These are phyloP conservation scores for cattle (Bos taurus) DNA, from an alignment of 2,113 vertebrate species.

Conservation along the genomic window ARS-UCD2.0 NC_037329.1:134753001-134753500, in stretches of 20 bases:
- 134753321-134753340: neutral
- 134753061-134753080: neutral
- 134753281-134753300: fast-evolving
- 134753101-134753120: no score
- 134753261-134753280: neutral
- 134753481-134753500: neutral
- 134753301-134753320: neutral
- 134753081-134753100: neutral
- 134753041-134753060: neutral
- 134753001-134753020: neutral
- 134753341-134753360: neutral
- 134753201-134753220: neutral
- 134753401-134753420: conserved; percentile 18
- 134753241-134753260: neutral
- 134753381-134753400: neutral
- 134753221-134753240: neutral
- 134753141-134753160: fast-evolving
- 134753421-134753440: neutral
- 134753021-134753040: neutral
- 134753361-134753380: neutral
- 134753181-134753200: fast-evolving
- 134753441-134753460: neutral
- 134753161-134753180: neutral
- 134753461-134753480: neutral
- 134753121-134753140: neutral